Evolutionary conservation across 2,113 vertebrate genomes (phyloP), one percentile per base, ranked within the genome.

Genomic region (Lepidothrix coronata): DNA sequence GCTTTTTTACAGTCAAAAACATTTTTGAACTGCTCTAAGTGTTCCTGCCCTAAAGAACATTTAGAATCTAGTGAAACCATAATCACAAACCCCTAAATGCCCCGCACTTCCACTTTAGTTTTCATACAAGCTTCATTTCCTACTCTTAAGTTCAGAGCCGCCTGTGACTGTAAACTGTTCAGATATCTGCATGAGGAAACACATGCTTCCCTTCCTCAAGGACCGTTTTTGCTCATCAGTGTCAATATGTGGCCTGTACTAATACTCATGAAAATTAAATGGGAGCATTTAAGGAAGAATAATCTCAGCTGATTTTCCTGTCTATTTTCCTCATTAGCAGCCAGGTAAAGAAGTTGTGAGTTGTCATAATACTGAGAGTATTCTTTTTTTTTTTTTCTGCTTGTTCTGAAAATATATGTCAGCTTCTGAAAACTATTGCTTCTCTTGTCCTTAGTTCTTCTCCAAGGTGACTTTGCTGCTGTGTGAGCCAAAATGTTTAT

Each of bases 1-100:
- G 91, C 93, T 97, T 91, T 97, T 87, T 91, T 84, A 65, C 80
- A 96, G 95, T 94, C 57, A 58, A 76, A 97, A 96, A 66, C 58
- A 57, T 93, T 97, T 96, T 67, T 81, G 73, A 79, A 52, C 58
- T 95, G 81, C 78, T 95, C 39, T 70, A 89, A 93, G 55, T 76
- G 82, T 79, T 96, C 31, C 46, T 82, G 63, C 66, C 63, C 39
- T 91, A 37, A 83, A 94, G 83, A 97, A 75, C 41, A 68, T 92
- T 95, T 94, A 75, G 44, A 88, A 61, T 39, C 92, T 95, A 94
- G 92, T 80, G 93, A 96, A 96, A 97, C 48, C 30, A 54, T 78
- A 93, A 88, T 91, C 93, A 88, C 91, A 96, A 91, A 91, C 22
- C 71, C 35, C 85, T 59, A 41, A 77, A 77, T 75, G 24, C 80